Evolutionary conservation across 2,113 vertebrate species (phyloP).

Genomic region (Sinocyclocheilus anophthalmus): DNA sequence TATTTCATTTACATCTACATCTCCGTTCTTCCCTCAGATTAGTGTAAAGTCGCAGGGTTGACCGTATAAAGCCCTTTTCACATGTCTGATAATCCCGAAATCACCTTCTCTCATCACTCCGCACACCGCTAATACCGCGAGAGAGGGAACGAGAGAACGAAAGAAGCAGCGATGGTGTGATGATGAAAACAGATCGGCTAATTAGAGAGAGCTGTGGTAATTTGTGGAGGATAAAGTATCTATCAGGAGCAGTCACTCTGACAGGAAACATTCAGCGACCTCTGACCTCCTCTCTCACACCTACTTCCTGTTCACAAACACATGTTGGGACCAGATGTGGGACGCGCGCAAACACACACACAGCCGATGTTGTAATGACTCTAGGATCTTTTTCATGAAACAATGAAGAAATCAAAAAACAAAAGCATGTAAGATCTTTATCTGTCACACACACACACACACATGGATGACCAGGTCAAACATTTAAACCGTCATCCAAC

Average conservation of each 20-base stretch:
- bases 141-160: background rate
- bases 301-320: conserved; percentile 84
- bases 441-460: conserved; percentile 46
- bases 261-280: conserved; percentile 89
- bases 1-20: background rate
- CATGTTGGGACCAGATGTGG: conserved; percentile 97
- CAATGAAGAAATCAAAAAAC: conserved; percentile 58
- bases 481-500: conserved; percentile 35
- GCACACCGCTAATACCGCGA: background rate
- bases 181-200: conserved; percentile 95
- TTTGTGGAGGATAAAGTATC: conserved; percentile 96
- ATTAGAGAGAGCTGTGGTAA: conserved; percentile 91
- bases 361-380: conserved; percentile 40
- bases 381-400: conserved; percentile 57
- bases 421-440: conserved; percentile 68
- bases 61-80: background rate
- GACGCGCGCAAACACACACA: conserved; percentile 48
- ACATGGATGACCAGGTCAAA: conserved; percentile 32
- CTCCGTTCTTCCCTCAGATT: background rate
- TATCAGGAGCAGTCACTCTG: conserved; percentile 89
- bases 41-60: background rate
- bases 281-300: conserved; percentile 82
- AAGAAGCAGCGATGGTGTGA: conserved; percentile 70
- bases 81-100: conserved; percentile 32
- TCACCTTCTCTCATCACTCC: conserved; percentile 25